Base-by-base conservation (phyloP, 2,797 vertebrate species). In the Distichodus sexfasciatus region DNA sequence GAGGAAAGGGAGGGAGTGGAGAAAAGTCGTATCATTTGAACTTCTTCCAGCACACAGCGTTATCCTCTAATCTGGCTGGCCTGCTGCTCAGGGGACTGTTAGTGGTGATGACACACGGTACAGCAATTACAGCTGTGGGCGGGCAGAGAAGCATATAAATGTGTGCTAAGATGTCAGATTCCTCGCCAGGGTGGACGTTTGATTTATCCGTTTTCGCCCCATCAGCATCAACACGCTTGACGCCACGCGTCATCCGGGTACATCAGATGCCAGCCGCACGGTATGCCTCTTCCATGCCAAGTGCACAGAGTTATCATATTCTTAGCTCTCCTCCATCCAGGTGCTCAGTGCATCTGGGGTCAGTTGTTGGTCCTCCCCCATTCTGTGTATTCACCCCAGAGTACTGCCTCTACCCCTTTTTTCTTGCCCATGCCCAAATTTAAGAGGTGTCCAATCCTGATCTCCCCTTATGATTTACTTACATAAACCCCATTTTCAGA, bases 141-240 rank as follows among this genome's bases (percentile, higher is more conserved):
- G 54, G 69, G 71, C 76, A 67, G 67, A 29, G 58, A 78, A 61
- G 31, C 11, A 23, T 59, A 40, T 53, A 53, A 41, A 12, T 54
- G 44, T 59, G 44, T 48, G 60, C 29, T 67, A 69, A 59, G 43
- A 72, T 72, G 15, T 23, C 68, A 58, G 76, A 28, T 58, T n/a
- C n/a, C 21, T 74, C 58, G 68, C 69, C 74, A 78, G 82, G 82
- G 79, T 84, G 78, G 80, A 83, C 47, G 78, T 77, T 57, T 84
- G 86, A 77, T 74, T 88, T 69, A 84, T 82, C 62, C 71, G 87
- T 69, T 89, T 87, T 64, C 74, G 82, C 44, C 75, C 85, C 69
- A 75, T 85, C 77, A 85, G 78, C 61, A 85, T 85, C 75, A 84
- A 81, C 72, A 85, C 76, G n/a, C 79, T 87, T 82, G 84, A 81